These are phyloP conservation scores for Grus americana DNA, from an alignment of 2,113 vertebrate species.

Conservation along the genomic window DNA sequence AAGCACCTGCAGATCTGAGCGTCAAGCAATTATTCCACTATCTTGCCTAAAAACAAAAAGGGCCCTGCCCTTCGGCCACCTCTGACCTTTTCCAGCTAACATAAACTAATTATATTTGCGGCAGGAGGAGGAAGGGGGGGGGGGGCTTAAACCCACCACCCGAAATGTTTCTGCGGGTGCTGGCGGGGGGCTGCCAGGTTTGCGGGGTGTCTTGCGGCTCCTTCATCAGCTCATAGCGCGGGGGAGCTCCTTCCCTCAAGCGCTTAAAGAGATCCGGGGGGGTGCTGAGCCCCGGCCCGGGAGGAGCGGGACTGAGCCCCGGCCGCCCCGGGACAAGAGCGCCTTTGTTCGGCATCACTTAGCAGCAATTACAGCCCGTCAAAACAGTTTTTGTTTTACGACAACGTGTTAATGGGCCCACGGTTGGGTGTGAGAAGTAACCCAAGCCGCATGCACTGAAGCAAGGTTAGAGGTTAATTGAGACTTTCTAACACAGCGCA, in stretches of 20 bases:
- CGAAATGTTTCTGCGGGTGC: conserved; percentile 44
- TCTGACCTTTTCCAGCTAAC: conserved; percentile 93
- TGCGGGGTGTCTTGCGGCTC: conserved; percentile 66
- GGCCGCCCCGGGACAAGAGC: conserved; percentile 76
- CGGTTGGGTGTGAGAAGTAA: conserved; percentile 93
- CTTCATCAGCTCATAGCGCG: conserved; percentile 80
- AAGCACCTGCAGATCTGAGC: conserved; percentile 91
- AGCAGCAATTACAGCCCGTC: conserved; percentile 92
- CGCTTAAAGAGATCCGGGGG: conserved; percentile 50
- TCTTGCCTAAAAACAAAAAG: conserved; percentile 91
- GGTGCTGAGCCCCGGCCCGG: background rate
- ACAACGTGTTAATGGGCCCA: conserved; percentile 92
- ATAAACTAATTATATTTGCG: conserved; percentile 96
- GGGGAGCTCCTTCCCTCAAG: conserved; percentile 61
- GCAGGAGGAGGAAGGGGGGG: conserved; percentile 31
- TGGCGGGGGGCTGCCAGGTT: conserved; percentile 75
- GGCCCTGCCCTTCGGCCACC: conserved; percentile 82
- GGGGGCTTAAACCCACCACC: background rate
- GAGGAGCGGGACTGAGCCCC: background rate
- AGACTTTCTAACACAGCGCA: conserved; percentile 88
- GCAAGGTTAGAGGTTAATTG: conserved; percentile 93
- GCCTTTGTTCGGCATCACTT: conserved; percentile 89
- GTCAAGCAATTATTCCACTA: conserved; percentile 88
- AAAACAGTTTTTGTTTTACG: conserved; percentile 92
- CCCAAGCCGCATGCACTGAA: conserved; percentile 86